Percentiles rank a stretch among this genome's conserved stretches.
Evolutionary conservation across 1,140 invertebrate genomes (phyloP).

Genomic region (Nasonia longicornis): DNA sequence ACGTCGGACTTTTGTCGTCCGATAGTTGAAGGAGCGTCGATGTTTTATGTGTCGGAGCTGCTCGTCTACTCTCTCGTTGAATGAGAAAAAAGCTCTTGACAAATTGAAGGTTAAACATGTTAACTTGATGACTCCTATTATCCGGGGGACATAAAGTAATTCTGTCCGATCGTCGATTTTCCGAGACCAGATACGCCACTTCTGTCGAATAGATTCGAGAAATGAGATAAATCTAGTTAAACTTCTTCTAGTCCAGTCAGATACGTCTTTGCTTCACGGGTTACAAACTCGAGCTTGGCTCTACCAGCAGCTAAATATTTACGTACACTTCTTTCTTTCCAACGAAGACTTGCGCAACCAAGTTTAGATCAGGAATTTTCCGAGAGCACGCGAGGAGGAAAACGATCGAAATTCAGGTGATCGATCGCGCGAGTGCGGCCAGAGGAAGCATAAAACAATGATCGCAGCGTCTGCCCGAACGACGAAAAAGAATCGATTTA

Average conservation of each 20-base stretch:
- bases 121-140: background rate
- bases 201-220: too few species aligned
- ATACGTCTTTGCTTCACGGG: too few species aligned
- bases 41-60: background rate
- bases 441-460: background rate
- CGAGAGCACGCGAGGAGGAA: background rate
- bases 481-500: background rate
- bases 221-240: too few species aligned
- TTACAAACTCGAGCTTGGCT: too few species aligned
- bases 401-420: background rate
- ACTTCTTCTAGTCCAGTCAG: too few species aligned
- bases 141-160: too few species aligned
- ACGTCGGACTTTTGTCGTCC: background rate
- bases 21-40: background rate
- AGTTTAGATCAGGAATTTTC: background rate
- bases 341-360: too few species aligned
- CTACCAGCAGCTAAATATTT: too few species aligned
- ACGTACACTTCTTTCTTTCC: too few species aligned
- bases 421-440: background rate
- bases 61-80: background rate
- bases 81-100: background rate
- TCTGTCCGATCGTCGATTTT: too few species aligned
- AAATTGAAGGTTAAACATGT: slow-evolving; percentile 13
- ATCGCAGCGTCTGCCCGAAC: background rate
- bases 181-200: too few species aligned